Evolutionary conservation across 2,888 invertebrate species (phyloP), one percentile per base, ranked within the genome.

Genomic region (Siphonodentalium dalli): DNA sequence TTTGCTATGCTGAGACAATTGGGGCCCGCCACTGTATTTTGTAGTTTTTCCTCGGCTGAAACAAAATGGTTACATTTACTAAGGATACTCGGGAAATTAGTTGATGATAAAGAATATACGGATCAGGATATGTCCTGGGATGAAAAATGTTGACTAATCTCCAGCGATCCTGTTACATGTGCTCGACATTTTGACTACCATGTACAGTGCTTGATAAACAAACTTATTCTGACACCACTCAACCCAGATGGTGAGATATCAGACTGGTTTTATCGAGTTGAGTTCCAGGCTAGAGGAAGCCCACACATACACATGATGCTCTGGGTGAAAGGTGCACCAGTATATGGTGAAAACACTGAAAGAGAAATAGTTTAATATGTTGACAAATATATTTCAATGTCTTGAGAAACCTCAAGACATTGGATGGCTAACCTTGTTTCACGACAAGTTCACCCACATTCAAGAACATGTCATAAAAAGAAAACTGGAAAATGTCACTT

Each of bases 91-190:
- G n/a, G 27, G 15, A 54, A 53, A 15, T 35, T 59, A 24, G 41
- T 49, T 5, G 13, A 52, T 33, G 34, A 42, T 2, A 44, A 47
- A 27, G 42, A 63, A 6, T 3, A 38, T 49, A 15, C 50, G 11
- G 33, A 35, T 20, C 48, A 49, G 9, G 20, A 29, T 6, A 13
- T 63, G 18, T 33, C 49, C n/a, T 66, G 64, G 60, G 21, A 57
- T 29, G 55, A 60, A 1, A 64, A 66, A 44, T 51, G 61, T 44
- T 7, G 18, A 6, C 31, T 65, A 1, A 61, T 71, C 3, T 54
- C 51, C 9, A 39, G 58, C 9, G 65, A 71, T 39, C 71, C 69
- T 20, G 62, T 69, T 1, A 71, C 63, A 2, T 63, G 63, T 46
- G 59, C 65, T 9, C 13, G 62, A 29, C 61, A 65, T 45, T 69